Evolutionary conservation across 2,888 invertebrate species (phyloP), one percentile per base, ranked within the genome.

Genomic region (Ramazzottius varieornatus): DNA sequence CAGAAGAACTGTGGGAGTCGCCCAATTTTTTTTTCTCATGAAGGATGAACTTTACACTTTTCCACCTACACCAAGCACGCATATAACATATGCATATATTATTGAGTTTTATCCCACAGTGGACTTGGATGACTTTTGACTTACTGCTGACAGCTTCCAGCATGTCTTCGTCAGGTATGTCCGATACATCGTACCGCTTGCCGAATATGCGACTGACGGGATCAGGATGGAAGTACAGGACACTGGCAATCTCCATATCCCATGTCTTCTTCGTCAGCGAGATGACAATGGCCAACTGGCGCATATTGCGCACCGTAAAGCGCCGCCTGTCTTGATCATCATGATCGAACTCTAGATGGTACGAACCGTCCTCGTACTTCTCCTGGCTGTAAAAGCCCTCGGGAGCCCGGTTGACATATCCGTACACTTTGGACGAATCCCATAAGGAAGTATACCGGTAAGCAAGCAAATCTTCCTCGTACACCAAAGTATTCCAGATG

Each of bases 171-270:
- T 16, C 16, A 16, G 8, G n/a, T 4, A 54, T 24, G 29, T 54
- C 29, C 4, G 16, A 4, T 13, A 29, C 29, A 29, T 54, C 54
- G 54, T 54, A 54, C 29, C 24, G 8, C 16, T 54, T 24, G 4
- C 20, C 54, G 54, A 54, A 54, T 29, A 54, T 54, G 29, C 8
- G n/a, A 4, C 4, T 29, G 16, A 54, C 54, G 4, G 54, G 54
- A 54, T 54, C 54, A 8, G 54, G 54, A 8, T 54, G 54, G 54
- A 54, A 54, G 29, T 24, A 54, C n/a, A 54, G 29, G 29, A 54
- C 29, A 29, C 54, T 54, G 29, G 54, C 54, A 54, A 54, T 54
- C 24, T 54, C 54, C 54, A 54, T 54, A 54, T 54, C 54, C 54
- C 54, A 54, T 4, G 54, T 54, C 20, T 29, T 13, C 24, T 54